Base-by-base conservation (phyloP, 2,113 vertebrate species). In the Oncorhynchus kisutch region DNA sequence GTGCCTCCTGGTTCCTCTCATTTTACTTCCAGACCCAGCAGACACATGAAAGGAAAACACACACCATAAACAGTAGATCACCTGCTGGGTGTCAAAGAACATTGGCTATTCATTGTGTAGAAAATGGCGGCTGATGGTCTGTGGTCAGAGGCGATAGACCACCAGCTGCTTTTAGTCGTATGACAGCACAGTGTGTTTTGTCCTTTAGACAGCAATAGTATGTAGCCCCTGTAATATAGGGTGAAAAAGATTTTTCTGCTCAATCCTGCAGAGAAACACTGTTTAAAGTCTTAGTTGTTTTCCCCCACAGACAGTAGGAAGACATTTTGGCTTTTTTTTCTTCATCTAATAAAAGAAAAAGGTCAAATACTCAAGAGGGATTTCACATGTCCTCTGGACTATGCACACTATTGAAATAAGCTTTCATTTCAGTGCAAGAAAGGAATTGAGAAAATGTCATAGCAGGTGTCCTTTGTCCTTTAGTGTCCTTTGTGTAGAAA, bases 261-360 rank as follows among this genome's bases (percentile, higher is more conserved):
- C 49, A 51, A 51, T 51, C 49, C 49, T 51, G 20, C 59, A 67
- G 2, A 3, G 67, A 85, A 84, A 77, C 77, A 76, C 70, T 66
- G 79, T 70, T 84, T 57, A 60, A 62, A 65, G 70, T 57, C 79
- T 67, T 73, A 3, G 11, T 31, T n/a, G 20, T 18, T 27, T 7
- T n/a, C 9, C 67, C 75, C 16, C 34, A 57, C 73, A 72, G 65
- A 51, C 20, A 74, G 59, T 83, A 73, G 24, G 64, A 70, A 48
- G 73, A 79, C 27, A 74, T 84, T 88, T 89, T 88, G 86, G 77
- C 86, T 85, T 91, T 85, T 85, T 79, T 79, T 68, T n/a, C n/a
- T 84, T 78, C 39, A 3, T 81, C 76, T 77, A 74, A 73, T 82
- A 72, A 75, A 80, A 72, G 73, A 80, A 72, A 80, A 86, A 90